These are phyloP conservation scores for Aleiodes alternator DNA, from an alignment of 2,888 invertebrate species.

Conservation along the genomic window DNA sequence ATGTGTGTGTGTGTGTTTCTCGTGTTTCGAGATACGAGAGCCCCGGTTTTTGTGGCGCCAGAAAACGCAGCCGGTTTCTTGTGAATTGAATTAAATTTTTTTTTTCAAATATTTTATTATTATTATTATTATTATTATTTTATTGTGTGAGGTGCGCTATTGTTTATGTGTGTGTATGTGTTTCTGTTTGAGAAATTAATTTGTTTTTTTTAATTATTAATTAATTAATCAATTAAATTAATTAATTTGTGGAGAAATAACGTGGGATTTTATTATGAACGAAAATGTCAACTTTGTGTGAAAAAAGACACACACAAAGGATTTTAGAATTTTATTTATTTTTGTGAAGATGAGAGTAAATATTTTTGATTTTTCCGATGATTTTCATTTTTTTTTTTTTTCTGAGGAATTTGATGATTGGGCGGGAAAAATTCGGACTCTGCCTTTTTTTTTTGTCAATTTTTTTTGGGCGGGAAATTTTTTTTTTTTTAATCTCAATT, in stretches of 20 bases:
- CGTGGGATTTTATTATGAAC: too few species aligned
- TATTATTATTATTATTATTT: neutral
- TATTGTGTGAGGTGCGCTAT: neutral
- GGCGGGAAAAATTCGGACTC: neutral
- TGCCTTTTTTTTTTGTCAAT: too few species aligned
- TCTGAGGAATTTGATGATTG: neutral
- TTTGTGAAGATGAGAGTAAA: neutral
- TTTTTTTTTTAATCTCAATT: neutral
- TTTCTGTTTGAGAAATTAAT: too few species aligned
- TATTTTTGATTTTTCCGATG: neutral
- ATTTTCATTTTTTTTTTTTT: neutral
- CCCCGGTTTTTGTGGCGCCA: constrained; percentile 35
- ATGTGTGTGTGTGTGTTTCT: constrained; percentile 3
- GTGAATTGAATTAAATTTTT: constrained; percentile 3
- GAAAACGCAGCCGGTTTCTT: constrained; percentile 9
- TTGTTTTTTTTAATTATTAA: too few species aligned
- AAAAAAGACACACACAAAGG: too few species aligned
- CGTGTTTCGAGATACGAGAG: constrained; percentile 33
- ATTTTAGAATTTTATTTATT: too few species aligned
- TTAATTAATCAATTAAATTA: too few species aligned
- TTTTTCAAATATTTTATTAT: neutral
- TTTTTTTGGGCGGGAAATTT: too few species aligned
- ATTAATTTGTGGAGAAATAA: too few species aligned
- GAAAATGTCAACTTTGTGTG: too few species aligned
- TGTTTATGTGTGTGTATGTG: too few species aligned